Conservation (phyloP, 1,140 invertebrate species). For the Cheumatopsyche charites region DNA sequence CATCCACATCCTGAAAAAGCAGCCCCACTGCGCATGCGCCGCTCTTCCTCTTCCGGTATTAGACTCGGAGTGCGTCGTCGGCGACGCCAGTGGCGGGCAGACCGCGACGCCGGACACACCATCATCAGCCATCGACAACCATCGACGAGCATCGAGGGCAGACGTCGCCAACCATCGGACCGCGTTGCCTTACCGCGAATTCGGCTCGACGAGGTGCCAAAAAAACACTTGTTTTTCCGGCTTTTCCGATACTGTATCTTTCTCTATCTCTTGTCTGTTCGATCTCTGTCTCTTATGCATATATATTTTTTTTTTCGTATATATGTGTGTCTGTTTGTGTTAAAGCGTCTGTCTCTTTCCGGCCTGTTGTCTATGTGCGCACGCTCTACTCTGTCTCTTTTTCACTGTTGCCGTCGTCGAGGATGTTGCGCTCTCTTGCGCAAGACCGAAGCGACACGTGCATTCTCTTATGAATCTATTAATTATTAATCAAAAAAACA, state of each 20-base stretch:
- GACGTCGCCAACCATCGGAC: no score
- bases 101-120: conserved; percentile 35
- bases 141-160: not conserved
- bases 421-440: no score
- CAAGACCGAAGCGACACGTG: no score
- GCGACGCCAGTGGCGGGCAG: conserved; percentile 30
- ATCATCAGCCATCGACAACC: not conserved
- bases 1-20: no score
- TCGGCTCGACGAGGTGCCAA: conserved; percentile 21
- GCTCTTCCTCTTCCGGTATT: conserved; percentile 33
- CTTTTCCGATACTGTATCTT: not conserved
- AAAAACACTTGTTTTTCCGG: conserved; percentile 33
- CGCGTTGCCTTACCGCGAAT: not conserved
- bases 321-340: not conserved
- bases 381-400: conserved; percentile 7
- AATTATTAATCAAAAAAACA: no score
- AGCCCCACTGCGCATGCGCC: not conserved
- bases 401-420: no score
- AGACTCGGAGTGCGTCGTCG: conserved; percentile 13
- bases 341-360: conserved; percentile 11
- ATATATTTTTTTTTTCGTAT: no score
- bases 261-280: no score
- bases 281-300: not conserved
- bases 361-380: not conserved
- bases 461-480: no score